Conservation (phyloP, 2,113 vertebrate species). For the Protobothrops flavoviridis region DNA sequence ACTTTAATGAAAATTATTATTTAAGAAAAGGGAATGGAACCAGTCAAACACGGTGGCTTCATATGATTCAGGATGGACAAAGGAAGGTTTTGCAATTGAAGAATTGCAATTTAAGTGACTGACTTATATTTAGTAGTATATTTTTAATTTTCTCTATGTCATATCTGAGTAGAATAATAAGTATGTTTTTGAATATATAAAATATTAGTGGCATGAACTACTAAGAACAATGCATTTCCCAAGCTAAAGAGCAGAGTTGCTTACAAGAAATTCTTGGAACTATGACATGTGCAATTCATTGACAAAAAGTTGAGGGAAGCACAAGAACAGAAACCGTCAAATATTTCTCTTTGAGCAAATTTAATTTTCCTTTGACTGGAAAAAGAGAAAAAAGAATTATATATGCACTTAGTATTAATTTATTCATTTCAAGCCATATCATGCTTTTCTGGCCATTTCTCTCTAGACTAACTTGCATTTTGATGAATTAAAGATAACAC, state of each 20-base stretch:
- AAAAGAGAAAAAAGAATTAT: not conserved
- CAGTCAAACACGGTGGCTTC: not conserved
- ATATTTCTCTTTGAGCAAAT: constrained; percentile 36
- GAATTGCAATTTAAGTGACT: not conserved
- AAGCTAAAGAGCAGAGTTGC: constrained; percentile 16
- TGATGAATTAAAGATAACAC: not conserved
- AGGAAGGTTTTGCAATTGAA: not conserved
- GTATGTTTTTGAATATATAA: not conserved
- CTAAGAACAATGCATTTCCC: not conserved
- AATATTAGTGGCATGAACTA: constrained; percentile 38
- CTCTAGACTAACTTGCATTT: not conserved
- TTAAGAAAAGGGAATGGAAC: no score
- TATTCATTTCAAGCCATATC: not conserved
- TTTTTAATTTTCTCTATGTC: not conserved
- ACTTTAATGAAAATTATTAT: no score
- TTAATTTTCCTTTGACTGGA: not conserved
- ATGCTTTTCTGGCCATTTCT: not conserved
- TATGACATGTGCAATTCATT: not conserved
- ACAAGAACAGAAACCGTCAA: not conserved
- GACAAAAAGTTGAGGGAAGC: not conserved
- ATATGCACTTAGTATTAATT: not conserved
- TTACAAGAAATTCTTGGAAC: constrained; percentile 35
- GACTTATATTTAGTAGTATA: not conserved
- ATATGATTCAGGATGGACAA: not conserved
- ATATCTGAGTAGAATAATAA: not conserved